A percentile compares a stretch with the other conserved stretches of the same genome.
phyloP scores from a whole-genome alignment of 2,113 vertebrate species.

The Rhinoderma darwinii region DNA sequence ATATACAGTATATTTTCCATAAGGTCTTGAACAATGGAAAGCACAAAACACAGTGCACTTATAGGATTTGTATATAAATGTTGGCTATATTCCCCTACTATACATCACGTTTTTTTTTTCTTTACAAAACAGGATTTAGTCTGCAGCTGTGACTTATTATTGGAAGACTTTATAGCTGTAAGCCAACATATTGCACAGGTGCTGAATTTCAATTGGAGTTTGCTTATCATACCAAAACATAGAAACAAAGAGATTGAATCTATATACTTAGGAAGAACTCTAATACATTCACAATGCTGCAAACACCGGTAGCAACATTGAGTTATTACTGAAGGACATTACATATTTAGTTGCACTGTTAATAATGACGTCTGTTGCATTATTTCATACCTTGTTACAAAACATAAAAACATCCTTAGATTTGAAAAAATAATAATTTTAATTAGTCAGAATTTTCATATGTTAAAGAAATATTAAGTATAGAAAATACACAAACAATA shows the following conservation, averaged over 20 bases:
- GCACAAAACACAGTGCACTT: not conserved
- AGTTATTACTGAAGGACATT: not conserved
- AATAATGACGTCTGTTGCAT: no score
- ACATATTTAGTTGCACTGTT: not conserved
- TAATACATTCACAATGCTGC: slow-evolving; percentile 13
- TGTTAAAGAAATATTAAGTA: no score
- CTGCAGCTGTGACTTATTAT: slow-evolving; percentile 36
- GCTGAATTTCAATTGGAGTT: slow-evolving; percentile 16
- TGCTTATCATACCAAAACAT: slow-evolving; percentile 44
- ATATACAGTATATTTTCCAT: not conserved
- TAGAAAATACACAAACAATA: no score
- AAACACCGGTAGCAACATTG: not conserved
- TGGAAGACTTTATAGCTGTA: slow-evolving; percentile 41
- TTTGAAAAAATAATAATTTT: no score
- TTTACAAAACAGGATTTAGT: not conserved
- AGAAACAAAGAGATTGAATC: not conserved
- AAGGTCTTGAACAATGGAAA: not conserved
- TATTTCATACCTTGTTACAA: no score
- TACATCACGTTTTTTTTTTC: not conserved
- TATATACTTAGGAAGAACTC: not conserved
- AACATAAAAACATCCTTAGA: no score
- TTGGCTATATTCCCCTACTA: not conserved
- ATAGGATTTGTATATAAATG: not conserved
- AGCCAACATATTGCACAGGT: slow-evolving; percentile 24
- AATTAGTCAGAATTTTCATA: no score